Percentiles rank a stretch among this genome's conserved stretches.
These are phyloP conservation scores for Lagodon rhomboides DNA, from an alignment of 2,797 vertebrate genomes.

Conservation along the genomic window DNA sequence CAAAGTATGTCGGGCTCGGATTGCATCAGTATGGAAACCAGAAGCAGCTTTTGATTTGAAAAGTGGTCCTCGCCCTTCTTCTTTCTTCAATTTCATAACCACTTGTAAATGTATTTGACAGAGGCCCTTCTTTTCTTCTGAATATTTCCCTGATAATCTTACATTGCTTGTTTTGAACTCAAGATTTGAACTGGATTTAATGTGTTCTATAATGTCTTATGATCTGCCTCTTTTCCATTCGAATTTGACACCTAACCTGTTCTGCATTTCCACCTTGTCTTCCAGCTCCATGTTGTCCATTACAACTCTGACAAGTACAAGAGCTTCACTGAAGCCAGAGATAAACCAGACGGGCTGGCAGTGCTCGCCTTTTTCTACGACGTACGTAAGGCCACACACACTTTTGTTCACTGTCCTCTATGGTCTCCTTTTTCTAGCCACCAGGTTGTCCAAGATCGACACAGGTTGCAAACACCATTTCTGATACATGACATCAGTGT, in stretches of 20 bases:
- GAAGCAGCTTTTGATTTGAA: not conserved
- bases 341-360: conserved; percentile 89
- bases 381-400: conserved; percentile 79
- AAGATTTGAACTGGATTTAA: not conserved
- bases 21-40: not conserved
- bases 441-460: not conserved
- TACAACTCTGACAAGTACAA: conserved; percentile 92
- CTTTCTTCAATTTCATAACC: not conserved
- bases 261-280: conserved; percentile 49
- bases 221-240: not conserved
- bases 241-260: conserved; percentile 32
- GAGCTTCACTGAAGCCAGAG: conserved; percentile 88
- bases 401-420: conserved; percentile 18
- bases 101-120: not conserved
- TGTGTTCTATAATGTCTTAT: not conserved
- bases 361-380: conserved; percentile 91
- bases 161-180: not conserved
- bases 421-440: conserved; percentile 24
- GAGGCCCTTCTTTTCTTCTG: not conserved
- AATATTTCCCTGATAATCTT: not conserved
- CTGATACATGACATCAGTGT: conserved; percentile 12
- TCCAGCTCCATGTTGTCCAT: conserved; percentile 94
- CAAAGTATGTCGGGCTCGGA: not conserved
- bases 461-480: not conserved
- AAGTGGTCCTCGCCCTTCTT: not conserved